phyloP scores from a whole-genome alignment of 2,797 vertebrate genomes.

The Spea hammondii region DNA sequence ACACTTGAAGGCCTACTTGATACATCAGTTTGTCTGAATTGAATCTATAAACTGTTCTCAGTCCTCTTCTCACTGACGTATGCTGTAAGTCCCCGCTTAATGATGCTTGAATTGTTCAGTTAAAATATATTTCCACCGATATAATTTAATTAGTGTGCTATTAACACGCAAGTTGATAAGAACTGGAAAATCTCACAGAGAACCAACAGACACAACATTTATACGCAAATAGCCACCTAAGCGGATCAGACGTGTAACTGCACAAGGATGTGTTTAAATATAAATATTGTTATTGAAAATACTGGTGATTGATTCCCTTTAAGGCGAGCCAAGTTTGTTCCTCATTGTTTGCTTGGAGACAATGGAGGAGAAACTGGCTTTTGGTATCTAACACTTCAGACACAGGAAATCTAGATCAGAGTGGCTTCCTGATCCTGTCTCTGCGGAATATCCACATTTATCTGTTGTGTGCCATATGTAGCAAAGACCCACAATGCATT shows the following conservation, averaged over 20 bases:
- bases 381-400: conserved; percentile 2
- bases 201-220: not conserved
- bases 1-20: too few species aligned
- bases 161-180: not conserved
- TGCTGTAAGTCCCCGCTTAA: too few species aligned
- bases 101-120: too few species aligned
- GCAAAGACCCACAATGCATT: too few species aligned
- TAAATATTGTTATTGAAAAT: conserved; percentile 1
- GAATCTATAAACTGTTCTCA: too few species aligned
- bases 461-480: not conserved
- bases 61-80: too few species aligned
- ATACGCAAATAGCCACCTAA: too few species aligned
- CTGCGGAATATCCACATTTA: conserved; percentile 1
- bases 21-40: too few species aligned
- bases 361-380: conserved; percentile 1
- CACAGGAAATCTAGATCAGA: conserved; percentile 10
- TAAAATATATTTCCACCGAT: too few species aligned
- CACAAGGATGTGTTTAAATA: not conserved
- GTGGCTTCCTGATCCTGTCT: conserved; percentile 3
- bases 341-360: not conserved
- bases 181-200: not conserved
- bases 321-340: not conserved
- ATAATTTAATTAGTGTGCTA: too few species aligned
- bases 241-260: not conserved
- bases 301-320: conserved; percentile 1